Evolutionary conservation across 2,888 invertebrate genomes (phyloP), one percentile per base, ranked within the genome.

Genomic region (Pantelozetes paolii): DNA sequence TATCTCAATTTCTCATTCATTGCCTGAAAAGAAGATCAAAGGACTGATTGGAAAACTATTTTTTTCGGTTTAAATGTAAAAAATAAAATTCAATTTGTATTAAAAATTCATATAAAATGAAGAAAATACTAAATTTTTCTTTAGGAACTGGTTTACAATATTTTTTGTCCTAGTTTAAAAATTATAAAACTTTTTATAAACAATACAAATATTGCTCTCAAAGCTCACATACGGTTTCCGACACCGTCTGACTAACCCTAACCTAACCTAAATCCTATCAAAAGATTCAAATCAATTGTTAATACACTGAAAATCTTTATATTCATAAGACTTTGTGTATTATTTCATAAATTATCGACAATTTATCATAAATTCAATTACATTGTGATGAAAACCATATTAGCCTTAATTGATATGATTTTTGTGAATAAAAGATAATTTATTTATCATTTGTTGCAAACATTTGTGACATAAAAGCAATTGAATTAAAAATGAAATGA

Each of bases 371-470:
- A n/a, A n/a, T n/a, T n/a, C n/a, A n/a, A n/a, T n/a, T n/a, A n/a
- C n/a, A n/a, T n/a, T n/a, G n/a, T 45, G 2, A 45, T 45, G 15
- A 45, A 45, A 45, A 45, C n/a, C n/a, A 45, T 45, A 45, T 45
- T 45, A 45, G 45, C 45, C 45, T 45, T 45, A 45, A 45, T 45
- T 45, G 45, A 45, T 45, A 45, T 45, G 45, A 45, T 45, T 45
- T n/a, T n/a, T n/a, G 45, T n/a, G n/a, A 45, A 45, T 45, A 18
- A 45, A 13, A 45, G 45, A 45, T 45, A 3, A 45, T 45, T 45
- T 45, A 45, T 45, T 45, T 45, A 45, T 45, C 45, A 45, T 18
- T 9, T 45, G 45, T 45, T 45, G 15, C 8, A 45, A 13, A 45
- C 13, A 45, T 45, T 45, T 45, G 15, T 18, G 13, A 18, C 45